phyloP scores from a whole-genome alignment of 1,140 invertebrate genomes.

The Drosophila lacertosa region DNA sequence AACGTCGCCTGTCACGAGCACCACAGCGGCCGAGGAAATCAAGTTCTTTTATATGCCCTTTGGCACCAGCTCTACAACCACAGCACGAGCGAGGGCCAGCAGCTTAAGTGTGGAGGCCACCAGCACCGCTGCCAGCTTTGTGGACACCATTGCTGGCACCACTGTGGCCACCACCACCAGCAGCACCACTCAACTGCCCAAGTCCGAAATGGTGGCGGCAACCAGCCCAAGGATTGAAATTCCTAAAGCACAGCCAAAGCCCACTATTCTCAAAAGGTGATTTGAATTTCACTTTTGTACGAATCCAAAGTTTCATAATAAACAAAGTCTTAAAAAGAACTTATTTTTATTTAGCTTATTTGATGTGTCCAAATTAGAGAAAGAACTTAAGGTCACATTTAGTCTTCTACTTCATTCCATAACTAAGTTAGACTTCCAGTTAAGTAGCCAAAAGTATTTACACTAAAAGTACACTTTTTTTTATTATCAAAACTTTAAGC shows the following conservation, averaged over 20 bases:
- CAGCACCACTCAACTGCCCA: background rate
- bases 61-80: background rate
- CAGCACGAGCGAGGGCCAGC: background rate
- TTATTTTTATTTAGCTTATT: too few relatives aligned
- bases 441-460: too few relatives aligned
- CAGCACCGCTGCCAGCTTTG: background rate
- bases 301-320: too few relatives aligned
- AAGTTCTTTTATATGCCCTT: slow-evolving; percentile 2
- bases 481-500: too few relatives aligned
- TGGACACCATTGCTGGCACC: background rate
- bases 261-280: background rate
- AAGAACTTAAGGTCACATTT: too few relatives aligned
- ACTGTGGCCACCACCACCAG: background rate
- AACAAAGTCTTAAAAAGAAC: too few relatives aligned
- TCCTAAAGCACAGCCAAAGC: background rate
- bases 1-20: background rate
- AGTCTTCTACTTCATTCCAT: too few relatives aligned
- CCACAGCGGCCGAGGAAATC: background rate
- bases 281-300: too few relatives aligned
- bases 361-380: too few relatives aligned
- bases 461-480: too few relatives aligned
- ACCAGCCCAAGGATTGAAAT: background rate
- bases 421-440: too few relatives aligned
- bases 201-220: background rate
- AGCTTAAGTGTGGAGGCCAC: background rate